Evolutionary conservation across 2,888 invertebrate genomes (phyloP), one percentile per base, ranked within the genome.

Genomic region (Polydrusus cervinus): DNA sequence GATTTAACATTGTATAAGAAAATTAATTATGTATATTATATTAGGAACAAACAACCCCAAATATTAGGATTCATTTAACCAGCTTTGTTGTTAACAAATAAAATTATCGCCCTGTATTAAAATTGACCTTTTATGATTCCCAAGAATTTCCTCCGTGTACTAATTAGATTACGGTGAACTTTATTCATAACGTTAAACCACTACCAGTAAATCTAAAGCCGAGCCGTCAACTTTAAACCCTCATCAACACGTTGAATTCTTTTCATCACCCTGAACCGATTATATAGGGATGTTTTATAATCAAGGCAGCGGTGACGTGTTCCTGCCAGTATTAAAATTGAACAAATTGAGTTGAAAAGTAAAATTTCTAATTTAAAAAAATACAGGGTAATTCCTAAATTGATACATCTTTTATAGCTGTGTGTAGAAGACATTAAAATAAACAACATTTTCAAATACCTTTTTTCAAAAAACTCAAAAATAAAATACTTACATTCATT

Each of bases 201-300:
- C 20, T 51, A 18, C 51, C 51, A 51, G 51, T 20, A 51, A 49
- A 49, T 49, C 51, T 20, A 51, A 53, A 53, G 53, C 53, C 53
- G 20, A 53, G 53, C 53, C 53, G 53, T 53, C 53, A 53, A 53
- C 53, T 53, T 25, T 53, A 30, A 53, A 53, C 53, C 53, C 25
- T 53, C 53, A 53, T 53, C 53, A 53, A 53, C 53, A n/a, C 30
- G 53, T 25, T 25, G 53, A 53, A 53, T 53, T 53, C 53, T 53
- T 53, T 53, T 53, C 53, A 30, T 53, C 30, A 53, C 53, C 53
- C 30, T 51, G 10, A 11, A 18, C 51, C 53, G 53, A 30, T 25
- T 25, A 25, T 25, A 9, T 51, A 25, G 25, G 53, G 53, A 25
- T 53, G 53, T 53, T 53, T 53, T 53, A 53, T 53, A 53, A 53